These are phyloP conservation scores for Tethea ocularis DNA, from an alignment of 2,888 invertebrate species.

Conservation along the genomic window DNA sequence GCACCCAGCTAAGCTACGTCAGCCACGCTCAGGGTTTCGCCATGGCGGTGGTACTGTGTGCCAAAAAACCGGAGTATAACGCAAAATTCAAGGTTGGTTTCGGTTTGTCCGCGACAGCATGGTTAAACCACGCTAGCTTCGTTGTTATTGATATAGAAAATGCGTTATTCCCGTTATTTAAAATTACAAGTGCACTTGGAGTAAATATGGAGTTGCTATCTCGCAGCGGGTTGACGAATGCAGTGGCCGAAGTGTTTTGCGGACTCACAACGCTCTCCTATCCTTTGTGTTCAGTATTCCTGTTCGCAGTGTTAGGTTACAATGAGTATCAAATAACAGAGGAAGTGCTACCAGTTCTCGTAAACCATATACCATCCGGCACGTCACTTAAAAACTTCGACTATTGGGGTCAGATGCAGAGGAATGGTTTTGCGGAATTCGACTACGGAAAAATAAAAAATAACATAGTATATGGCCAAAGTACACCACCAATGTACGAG, in stretches of 20 bases:
- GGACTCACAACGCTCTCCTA: not conserved
- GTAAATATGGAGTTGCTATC: not conserved
- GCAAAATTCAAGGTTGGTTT: conserved; percentile 38
- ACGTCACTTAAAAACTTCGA: conserved; percentile 40
- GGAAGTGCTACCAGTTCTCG: conserved; percentile 32
- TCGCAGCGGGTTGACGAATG: not conserved
- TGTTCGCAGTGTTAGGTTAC: not conserved
- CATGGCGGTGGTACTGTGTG: conserved; percentile 35
- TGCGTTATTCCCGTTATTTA: conserved; percentile 19
- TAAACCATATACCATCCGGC: conserved; percentile 41
- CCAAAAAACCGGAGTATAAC: conserved; percentile 44
- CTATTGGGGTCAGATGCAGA: conserved; percentile 42
- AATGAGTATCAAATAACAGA: conserved; percentile 13
- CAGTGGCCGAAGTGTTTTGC: not conserved
- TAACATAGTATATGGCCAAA: not conserved
- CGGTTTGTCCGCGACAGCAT: conserved; percentile 40
- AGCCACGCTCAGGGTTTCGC: conserved; percentile 45
- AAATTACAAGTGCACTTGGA: not conserved
- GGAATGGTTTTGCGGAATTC: not conserved
- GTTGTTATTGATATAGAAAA: conserved; percentile 28
- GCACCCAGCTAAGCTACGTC: conserved; percentile 32
- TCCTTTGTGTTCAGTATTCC: not conserved
- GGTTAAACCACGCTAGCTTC: conserved; percentile 34
- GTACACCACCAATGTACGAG: not conserved
- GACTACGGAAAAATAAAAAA: not conserved